These are phyloP conservation scores for Strix uralensis DNA, from an alignment of 2,113 vertebrate species.

Conservation along the genomic window DNA sequence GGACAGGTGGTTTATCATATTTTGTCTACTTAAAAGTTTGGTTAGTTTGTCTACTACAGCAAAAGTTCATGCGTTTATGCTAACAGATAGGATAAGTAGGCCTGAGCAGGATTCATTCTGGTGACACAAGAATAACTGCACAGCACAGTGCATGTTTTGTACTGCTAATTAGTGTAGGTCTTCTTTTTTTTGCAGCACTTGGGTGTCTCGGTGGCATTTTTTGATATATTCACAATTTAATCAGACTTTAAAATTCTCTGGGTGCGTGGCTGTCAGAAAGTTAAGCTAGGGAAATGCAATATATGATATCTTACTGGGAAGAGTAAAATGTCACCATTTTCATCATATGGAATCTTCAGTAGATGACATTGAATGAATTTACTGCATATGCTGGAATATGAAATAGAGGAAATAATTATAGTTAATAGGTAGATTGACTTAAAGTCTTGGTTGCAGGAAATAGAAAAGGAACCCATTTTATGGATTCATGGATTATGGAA, in stretches of 20 bases:
- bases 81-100: background rate
- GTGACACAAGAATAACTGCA: background rate
- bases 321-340: background rate
- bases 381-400: background rate
- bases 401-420: background rate
- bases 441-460: background rate
- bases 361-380: background rate
- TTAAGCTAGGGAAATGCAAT: background rate
- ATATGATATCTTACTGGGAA: background rate
- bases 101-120: background rate
- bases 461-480: background rate
- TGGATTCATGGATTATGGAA: background rate
- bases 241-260: background rate
- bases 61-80: background rate
- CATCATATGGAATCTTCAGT: background rate
- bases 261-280: background rate
- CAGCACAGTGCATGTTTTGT: rapidly evolving
- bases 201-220: background rate
- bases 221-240: background rate
- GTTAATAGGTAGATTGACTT: background rate
- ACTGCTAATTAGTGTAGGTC: background rate
- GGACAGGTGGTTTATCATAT: background rate
- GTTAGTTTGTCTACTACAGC: background rate
- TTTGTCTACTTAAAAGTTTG: background rate
- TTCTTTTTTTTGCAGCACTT: background rate